A percentile compares a stretch with the other conserved stretches of the same genome.
Evolutionary conservation across 2,888 invertebrate species (phyloP).

Genomic region (Stomorhina lunata): DNA sequence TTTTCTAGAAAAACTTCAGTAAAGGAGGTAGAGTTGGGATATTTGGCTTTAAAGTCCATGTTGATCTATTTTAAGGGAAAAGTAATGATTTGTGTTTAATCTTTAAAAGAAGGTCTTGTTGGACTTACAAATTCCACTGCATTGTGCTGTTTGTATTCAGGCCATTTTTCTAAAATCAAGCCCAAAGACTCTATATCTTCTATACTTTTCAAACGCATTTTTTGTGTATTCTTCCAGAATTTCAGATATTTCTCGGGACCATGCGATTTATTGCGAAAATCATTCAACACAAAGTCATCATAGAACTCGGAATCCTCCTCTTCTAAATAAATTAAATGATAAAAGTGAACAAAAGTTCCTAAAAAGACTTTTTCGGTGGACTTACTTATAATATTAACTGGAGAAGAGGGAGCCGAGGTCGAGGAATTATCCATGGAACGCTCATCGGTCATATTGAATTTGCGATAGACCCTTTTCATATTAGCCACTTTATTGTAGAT

Average conservation of each 20-base stretch:
- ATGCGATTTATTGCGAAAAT: slow-evolving; percentile 16
- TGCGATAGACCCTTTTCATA: slow-evolving; percentile 55
- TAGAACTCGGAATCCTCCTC: slow-evolving; percentile 37
- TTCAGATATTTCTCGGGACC: slow-evolving; percentile 36
- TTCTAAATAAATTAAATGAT: slow-evolving; percentile 19
- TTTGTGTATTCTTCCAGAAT: slow-evolving; percentile 51
- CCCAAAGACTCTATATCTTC: slow-evolving; percentile 50
- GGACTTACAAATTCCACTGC: slow-evolving; percentile 49
- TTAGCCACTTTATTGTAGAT: slow-evolving; percentile 61
- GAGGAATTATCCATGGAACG: neutral
- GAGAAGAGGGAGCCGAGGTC: slow-evolving; percentile 29
- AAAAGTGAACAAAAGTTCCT: neutral
- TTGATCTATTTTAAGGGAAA: slow-evolving; percentile 10
- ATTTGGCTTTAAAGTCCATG: slow-evolving; percentile 52
- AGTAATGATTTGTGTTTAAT: neutral
- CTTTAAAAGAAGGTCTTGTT: neutral
- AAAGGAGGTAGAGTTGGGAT: slow-evolving; percentile 39
- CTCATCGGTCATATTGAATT: slow-evolving; percentile 29
- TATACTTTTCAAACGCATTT: slow-evolving; percentile 46
- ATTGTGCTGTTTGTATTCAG: slow-evolving; percentile 57
- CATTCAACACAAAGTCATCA: slow-evolving; percentile 42
- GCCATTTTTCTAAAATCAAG: slow-evolving; percentile 58
- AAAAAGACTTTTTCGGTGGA: neutral
- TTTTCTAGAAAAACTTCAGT: slow-evolving; percentile 37
- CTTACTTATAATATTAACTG: slow-evolving; percentile 48